Conservation (phyloP, 1,140 invertebrate species). For the Leptinotarsa defecta region DNA sequence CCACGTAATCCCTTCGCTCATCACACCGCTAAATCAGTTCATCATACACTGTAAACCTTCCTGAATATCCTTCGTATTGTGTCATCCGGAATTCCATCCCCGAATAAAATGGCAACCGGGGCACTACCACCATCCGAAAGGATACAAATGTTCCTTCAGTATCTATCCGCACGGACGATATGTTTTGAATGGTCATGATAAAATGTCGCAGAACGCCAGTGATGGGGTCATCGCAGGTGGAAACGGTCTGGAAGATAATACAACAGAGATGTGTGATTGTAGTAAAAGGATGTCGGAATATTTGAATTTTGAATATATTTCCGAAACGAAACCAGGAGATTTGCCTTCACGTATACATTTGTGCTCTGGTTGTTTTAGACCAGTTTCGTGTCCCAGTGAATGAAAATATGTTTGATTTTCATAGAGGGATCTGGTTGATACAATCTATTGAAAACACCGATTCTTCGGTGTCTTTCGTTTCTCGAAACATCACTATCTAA, state of each 20-base stretch:
- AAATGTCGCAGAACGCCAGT: constrained; percentile 53
- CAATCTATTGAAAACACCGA: no score
- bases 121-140: neutral
- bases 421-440: no score
- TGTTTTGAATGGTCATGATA: constrained; percentile 54
- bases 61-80: neutral
- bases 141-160: constrained; percentile 23
- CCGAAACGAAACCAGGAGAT: constrained; percentile 5
- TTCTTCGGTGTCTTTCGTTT: no score
- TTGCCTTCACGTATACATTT: no score
- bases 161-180: constrained; percentile 52
- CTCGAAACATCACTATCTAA: no score
- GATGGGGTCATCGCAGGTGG: constrained; percentile 54
- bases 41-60: neutral
- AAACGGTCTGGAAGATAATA: constrained; percentile 56
- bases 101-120: neutral
- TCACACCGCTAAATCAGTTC: neutral
- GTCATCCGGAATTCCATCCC: neutral
- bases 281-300: constrained; percentile 31
- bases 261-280: constrained; percentile 49
- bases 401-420: no score
- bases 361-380: no score
- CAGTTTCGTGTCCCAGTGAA: no score
- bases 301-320: constrained; percentile 6
- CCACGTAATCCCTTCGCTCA: no score